Evolutionary conservation across 1,140 invertebrate genomes (phyloP).

Genomic region (Phocides pigmalion): DNA sequence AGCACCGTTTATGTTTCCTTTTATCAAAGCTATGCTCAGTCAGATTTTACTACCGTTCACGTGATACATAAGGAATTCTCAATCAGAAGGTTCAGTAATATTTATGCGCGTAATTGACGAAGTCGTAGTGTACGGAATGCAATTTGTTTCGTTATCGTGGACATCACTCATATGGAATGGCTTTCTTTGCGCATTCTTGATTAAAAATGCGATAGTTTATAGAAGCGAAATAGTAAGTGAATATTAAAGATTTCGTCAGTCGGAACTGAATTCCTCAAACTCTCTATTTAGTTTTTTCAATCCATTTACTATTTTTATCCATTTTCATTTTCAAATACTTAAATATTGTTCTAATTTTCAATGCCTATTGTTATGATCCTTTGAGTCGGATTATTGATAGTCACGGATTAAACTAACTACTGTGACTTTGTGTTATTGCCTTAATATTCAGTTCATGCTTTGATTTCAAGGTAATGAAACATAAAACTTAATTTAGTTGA

Average conservation of each 20-base stretch:
- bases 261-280: no score
- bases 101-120: background rate
- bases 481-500: no score
- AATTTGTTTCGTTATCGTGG: background rate
- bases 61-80: no score
- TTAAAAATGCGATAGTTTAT: background rate
- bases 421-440: background rate
- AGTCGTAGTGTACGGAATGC: background rate
- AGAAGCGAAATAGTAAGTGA: background rate
- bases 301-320: background rate
- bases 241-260: background rate
- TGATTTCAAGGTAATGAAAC: background rate
- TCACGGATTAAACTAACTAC: background rate
- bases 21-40: no score
- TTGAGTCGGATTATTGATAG: constrained; percentile 4
- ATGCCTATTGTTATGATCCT: background rate
- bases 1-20: no score
- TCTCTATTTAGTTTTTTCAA: no score
- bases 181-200: background rate
- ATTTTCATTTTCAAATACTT: no score
- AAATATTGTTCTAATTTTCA: background rate
- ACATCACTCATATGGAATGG: background rate
- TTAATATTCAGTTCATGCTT: background rate
- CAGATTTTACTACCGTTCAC: no score
- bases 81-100: no score